phyloP scores from a whole-genome alignment of 2,113 vertebrate species.

The Oncorhynchus tshawytscha region DNA sequence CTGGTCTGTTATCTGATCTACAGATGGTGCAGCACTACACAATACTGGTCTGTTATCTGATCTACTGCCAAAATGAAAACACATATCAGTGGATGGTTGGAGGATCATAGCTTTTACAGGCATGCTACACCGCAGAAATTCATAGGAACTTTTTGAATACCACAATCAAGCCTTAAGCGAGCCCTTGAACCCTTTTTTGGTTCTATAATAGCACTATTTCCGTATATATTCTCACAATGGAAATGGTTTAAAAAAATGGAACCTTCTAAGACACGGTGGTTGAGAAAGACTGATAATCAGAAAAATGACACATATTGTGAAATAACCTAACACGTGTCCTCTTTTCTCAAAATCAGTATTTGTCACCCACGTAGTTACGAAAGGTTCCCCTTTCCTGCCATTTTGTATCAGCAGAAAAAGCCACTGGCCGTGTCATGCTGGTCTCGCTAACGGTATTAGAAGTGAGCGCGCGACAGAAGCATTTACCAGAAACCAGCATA shows the following conservation, averaged over 20 bases:
- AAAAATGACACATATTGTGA: background rate
- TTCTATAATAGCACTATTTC: background rate
- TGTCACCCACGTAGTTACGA: slow-evolving; percentile 41
- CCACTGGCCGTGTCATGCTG: background rate
- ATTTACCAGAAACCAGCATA: slow-evolving; percentile 64
- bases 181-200: background rate
- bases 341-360: slow-evolving; percentile 28
- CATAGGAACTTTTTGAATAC: too few species aligned
- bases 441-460: slow-evolving; percentile 54
- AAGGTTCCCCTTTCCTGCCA: slow-evolving; percentile 38
- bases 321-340: slow-evolving; percentile 33
- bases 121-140: too few species aligned
- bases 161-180: too few species aligned
- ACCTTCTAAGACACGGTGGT: too few species aligned
- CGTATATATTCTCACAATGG: background rate
- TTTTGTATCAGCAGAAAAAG: slow-evolving; percentile 35
- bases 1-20: too few species aligned
- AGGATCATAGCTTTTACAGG: too few species aligned
- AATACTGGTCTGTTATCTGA: too few species aligned
- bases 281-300: background rate
- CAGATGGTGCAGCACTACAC: too few species aligned
- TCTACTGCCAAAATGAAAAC: slow-evolving; percentile 47
- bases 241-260: background rate
- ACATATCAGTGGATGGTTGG: slow-evolving; percentile 41
- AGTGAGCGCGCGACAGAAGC: slow-evolving; percentile 53